Evolutionary conservation across 2,888 invertebrate genomes (phyloP).

Genomic region (Parelbella ahira): DNA sequence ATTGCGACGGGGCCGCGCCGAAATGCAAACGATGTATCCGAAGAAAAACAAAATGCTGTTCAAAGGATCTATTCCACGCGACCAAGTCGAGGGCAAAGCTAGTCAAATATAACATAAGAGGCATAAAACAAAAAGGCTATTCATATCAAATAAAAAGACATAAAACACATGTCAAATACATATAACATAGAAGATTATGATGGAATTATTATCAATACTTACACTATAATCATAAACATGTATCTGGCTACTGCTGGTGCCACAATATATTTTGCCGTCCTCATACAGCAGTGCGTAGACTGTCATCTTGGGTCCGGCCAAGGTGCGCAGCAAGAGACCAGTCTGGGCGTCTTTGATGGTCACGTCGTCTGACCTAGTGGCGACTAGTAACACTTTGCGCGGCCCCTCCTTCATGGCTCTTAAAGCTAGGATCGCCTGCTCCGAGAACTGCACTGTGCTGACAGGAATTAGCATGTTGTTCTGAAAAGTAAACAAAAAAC

Average conservation of each 20-base stretch:
- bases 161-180: no score
- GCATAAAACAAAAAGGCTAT: no score
- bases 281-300: slow-evolving; percentile 86
- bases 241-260: slow-evolving; percentile 86
- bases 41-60: no score
- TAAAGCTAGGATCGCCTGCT: slow-evolving; percentile 84
- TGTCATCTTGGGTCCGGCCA: slow-evolving; percentile 80
- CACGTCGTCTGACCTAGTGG: slow-evolving; percentile 84
- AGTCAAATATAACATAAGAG: no score
- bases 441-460: slow-evolving; percentile 80
- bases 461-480: slow-evolving; percentile 77
- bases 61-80: no score
- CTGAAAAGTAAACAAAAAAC: slow-evolving; percentile 52
- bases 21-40: no score
- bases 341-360: slow-evolving; percentile 86
- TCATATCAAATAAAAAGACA: no score
- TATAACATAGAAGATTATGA: no score
- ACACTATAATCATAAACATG: slow-evolving; percentile 88
- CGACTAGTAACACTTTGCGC: slow-evolving; percentile 84
- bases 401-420: slow-evolving; percentile 87
- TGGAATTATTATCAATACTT: no score
- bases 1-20: no score
- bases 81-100: no score
- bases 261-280: slow-evolving; percentile 86
- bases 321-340: slow-evolving; percentile 84